Evolutionary conservation across 2,888 invertebrate species (phyloP), one percentile per base, ranked within the genome.

Genomic region (Nephrocerus scutellatus): DNA sequence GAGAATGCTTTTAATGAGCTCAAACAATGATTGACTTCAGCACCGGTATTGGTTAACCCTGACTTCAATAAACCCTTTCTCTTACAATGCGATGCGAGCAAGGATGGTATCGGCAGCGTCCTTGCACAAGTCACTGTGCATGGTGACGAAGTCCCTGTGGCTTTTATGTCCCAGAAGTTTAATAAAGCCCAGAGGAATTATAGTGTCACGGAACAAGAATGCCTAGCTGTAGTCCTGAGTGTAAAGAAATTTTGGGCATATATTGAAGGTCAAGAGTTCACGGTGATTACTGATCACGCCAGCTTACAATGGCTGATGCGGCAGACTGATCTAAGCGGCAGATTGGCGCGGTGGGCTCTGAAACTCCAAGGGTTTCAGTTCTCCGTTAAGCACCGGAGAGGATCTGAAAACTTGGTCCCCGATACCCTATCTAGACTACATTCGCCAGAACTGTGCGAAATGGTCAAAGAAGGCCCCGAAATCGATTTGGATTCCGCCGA

Each of bases 91-190:
- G 38, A 41, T 24, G 39, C 44, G 2, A 31, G 36, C 19, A 28
- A 32, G 18, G 22, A 12, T 2, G 42, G 39, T 6, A 39, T 47
- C 10, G 45, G 39, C 8, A 39, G 39, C 9, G 29, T 46, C 2
- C 26, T 43, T 6, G 33, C 34, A 6, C 43, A 46, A 30, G 14
- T 18, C 4, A 30, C 41, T 38, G 36, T 36, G 4, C 18, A 38
- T 6, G 43, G 39, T 2, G 13, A 31, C 4, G 46, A 46, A 13
- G 12, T 32, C 5, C 35, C 38, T 2, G 39, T 44, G 10, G 41
- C 46, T 2, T 44, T 26, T 19, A 30, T 39, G 35, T 47, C 47
- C 0, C 41, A 47, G 15, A 48, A 48, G 20, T 18, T 48, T 4
- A 46, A 47, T 14, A 35, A 29, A 3, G 43, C 42, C 7, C 47